Conservation (phyloP, 2,888 invertebrate genomes). For the Pollenia griseotomentosa region DNA sequence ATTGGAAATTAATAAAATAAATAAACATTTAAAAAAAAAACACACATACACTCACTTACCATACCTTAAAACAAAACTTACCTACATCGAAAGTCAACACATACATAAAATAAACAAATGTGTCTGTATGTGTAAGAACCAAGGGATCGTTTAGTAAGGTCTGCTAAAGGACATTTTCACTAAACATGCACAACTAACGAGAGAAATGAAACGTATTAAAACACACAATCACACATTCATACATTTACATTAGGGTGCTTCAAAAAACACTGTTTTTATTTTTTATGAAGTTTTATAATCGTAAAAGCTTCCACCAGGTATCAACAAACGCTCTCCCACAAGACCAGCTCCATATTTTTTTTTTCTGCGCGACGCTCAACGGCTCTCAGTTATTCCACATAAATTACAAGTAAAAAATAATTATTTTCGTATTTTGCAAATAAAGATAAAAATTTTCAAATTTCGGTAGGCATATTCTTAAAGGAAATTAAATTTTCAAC, state of each 20-base stretch:
- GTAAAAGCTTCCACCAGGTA: no score
- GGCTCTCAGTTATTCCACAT: no score
- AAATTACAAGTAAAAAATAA: no score
- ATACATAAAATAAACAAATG: not conserved
- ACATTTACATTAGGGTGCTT: not conserved
- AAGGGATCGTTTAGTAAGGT: slow-evolving; percentile 65
- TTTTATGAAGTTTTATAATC: no score
- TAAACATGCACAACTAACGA: slow-evolving; percentile 53
- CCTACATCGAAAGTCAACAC: not conserved
- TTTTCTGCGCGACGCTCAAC: no score
- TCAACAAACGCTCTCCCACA: no score
- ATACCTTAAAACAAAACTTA: not conserved
- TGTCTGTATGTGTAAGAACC: slow-evolving; percentile 6
- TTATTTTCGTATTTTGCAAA: no score
- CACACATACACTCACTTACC: not conserved
- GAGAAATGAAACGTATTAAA: slow-evolving; percentile 77
- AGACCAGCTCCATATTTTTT: no score
- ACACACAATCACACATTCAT: not conserved
- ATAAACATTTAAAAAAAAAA: slow-evolving; percentile 25
- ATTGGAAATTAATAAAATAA: slow-evolving; percentile 68
- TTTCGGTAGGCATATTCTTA: no score
- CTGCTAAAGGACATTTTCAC: slow-evolving; percentile 67
- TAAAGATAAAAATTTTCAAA: no score
- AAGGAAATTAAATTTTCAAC: no score
- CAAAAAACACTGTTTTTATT: no score